A percentile compares a stretch with the other conserved stretches of the same genome.
Conservation (phyloP, 2,888 invertebrate species). For the Diachrysia chrysitis region DNA sequence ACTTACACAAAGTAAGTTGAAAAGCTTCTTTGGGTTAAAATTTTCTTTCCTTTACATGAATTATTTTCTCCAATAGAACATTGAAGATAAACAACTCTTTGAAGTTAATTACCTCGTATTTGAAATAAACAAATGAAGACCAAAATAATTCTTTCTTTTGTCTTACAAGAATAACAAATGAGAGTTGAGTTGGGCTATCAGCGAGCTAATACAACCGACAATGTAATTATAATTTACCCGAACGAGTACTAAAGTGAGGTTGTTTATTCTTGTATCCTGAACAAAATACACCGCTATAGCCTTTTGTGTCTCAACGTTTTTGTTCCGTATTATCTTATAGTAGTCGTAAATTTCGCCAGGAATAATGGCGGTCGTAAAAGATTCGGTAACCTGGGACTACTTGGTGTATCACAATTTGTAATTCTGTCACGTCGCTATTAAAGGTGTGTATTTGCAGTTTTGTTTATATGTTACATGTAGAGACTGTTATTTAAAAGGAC, state of each 20-base stretch:
- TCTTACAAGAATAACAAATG: conserved; percentile 1
- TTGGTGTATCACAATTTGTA: conserved; percentile 35
- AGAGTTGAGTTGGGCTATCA: neutral
- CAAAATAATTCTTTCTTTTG: neutral
- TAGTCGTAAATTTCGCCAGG: conserved; percentile 39
- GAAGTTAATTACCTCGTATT: neutral
- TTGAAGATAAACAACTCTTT: neutral
- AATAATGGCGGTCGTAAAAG: conserved; percentile 51
- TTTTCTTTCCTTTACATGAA: no score
- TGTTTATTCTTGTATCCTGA: neutral
- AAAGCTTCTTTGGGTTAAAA: no score
- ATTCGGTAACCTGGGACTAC: conserved; percentile 21
- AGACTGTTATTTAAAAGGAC: no score
- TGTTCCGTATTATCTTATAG: conserved; percentile 9
- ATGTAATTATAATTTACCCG: conserved; percentile 2
- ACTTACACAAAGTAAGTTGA: no score
- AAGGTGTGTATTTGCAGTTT: conserved; percentile 17
- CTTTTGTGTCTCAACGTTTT: conserved; percentile 13
- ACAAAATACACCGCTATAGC: conserved; percentile 21
- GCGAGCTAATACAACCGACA: neutral
- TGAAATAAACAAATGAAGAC: neutral
- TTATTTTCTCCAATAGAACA: no score
- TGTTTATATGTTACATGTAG: conserved; percentile 12
- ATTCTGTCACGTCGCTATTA: conserved; percentile 17
- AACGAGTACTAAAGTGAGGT: neutral